phyloP scores from a whole-genome alignment of 2,888 invertebrate species.

The Kuschelorhynchus macadamiae region DNA sequence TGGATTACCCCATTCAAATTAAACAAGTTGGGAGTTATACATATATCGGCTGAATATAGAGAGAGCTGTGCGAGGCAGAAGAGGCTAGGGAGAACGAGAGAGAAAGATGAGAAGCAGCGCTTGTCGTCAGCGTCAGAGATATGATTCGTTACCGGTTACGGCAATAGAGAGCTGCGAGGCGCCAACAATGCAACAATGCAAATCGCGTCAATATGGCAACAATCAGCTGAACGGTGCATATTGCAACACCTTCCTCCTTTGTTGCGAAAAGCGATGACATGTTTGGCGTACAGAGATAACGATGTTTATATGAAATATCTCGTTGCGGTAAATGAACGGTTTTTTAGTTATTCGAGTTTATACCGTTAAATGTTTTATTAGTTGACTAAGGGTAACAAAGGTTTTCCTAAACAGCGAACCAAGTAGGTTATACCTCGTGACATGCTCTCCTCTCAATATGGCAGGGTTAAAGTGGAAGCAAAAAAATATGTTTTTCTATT shows the following conservation, averaged over 20 bases:
- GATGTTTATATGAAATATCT: slow-evolving; percentile 21
- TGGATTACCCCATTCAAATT: slow-evolving; percentile 6
- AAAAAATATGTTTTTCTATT: too few species aligned
- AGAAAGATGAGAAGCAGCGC: background rate
- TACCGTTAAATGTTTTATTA: too few species aligned
- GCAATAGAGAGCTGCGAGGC: slow-evolving; percentile 39
- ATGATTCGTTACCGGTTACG: slow-evolving; percentile 40
- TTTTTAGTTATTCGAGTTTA: background rate
- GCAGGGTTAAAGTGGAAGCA: too few species aligned
- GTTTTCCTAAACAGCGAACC: too few species aligned
- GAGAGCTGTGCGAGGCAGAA: slow-evolving; percentile 1
- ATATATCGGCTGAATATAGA: slow-evolving; percentile 14
- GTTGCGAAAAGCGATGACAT: slow-evolving; percentile 30
- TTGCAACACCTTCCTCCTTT: slow-evolving; percentile 44
- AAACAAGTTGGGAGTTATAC: slow-evolving; percentile 6
- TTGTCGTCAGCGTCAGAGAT: slow-evolving; percentile 36
- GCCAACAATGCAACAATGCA: slow-evolving; percentile 48
- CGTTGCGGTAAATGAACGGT: background rate
- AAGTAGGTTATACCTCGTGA: too few species aligned
- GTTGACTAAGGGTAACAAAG: too few species aligned
- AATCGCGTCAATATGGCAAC: slow-evolving; percentile 42
- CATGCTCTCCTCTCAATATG: too few species aligned
- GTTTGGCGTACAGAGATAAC: slow-evolving; percentile 37
- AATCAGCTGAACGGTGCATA: slow-evolving; percentile 39
- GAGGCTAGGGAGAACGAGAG: too few species aligned